phyloP scores from a whole-genome alignment of 1,140 invertebrate species.

The Ips typographus region DNA sequence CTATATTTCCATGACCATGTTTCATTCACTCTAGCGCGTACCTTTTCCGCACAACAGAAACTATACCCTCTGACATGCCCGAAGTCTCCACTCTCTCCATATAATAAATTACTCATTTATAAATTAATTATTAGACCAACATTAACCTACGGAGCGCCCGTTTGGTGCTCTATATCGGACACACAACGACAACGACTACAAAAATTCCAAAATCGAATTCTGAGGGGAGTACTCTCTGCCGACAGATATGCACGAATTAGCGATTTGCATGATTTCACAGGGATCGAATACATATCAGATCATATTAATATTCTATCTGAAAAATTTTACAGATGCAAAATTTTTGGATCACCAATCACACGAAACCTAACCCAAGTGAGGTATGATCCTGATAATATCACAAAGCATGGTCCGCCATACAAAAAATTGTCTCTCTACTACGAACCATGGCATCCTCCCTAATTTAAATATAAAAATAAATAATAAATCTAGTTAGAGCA shows the following conservation, averaged over 20 bases:
- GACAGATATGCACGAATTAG: background rate
- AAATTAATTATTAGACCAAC: slow-evolving; percentile 3
- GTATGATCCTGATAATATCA: background rate
- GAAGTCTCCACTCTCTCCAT: background rate
- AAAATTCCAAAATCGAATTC: slow-evolving; percentile 6
- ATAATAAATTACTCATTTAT: slow-evolving; percentile 3
- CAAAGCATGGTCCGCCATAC: slow-evolving; percentile 1
- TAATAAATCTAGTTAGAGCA: no score
- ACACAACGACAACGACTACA: background rate
- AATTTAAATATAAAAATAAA: background rate
- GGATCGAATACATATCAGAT: background rate
- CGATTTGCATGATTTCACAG: slow-evolving; percentile 1
- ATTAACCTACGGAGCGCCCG: slow-evolving; percentile 3
- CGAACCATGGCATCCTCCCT: background rate
- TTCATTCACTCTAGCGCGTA: background rate
- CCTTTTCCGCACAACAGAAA: background rate
- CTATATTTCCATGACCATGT: background rate
- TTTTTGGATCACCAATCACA: background rate
- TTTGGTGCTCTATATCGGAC: slow-evolving; percentile 2
- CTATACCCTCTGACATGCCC: slow-evolving; percentile 1
- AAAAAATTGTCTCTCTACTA: slow-evolving; percentile 1
- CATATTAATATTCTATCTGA: slow-evolving; percentile 1
- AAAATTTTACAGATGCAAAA: slow-evolving; percentile 1
- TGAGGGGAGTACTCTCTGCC: background rate
- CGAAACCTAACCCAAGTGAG: background rate